Evolutionary conservation across 2,113 vertebrate species (phyloP).

Genomic region (Phocoena phocoena): DNA sequence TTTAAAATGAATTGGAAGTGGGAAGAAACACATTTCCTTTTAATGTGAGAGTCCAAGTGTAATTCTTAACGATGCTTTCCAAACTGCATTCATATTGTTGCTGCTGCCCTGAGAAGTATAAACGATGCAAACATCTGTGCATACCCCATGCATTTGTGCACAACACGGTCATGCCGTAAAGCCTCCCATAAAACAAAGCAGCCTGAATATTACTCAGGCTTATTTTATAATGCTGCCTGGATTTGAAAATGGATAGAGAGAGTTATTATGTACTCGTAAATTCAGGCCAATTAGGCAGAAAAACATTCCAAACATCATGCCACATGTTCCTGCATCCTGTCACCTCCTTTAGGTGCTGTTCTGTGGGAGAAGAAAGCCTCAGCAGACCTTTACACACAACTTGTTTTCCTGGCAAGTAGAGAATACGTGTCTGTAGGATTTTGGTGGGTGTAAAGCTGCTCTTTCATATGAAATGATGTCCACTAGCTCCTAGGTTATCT

Average conservation of each 20-base stretch:
- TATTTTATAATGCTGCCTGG: constrained; percentile 55
- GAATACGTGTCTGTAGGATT: not conserved
- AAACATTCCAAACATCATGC: not conserved
- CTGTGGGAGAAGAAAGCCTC: not conserved
- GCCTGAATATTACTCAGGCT: constrained; percentile 52
- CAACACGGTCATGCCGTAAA: constrained; percentile 38
- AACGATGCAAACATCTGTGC: constrained; percentile 57
- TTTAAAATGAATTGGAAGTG: constrained; percentile 27
- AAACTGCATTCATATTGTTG: constrained; percentile 43
- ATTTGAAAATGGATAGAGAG: constrained; percentile 45
- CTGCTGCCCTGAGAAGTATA: constrained; percentile 30
- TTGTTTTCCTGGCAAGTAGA: not conserved
- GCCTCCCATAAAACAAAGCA: constrained; percentile 71
- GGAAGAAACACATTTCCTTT: constrained; percentile 44
- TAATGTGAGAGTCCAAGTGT: constrained; percentile 11
- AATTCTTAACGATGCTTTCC: constrained; percentile 39
- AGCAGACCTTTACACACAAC: not conserved
- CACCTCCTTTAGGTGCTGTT: not conserved
- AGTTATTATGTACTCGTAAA: constrained; percentile 65
- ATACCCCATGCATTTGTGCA: not conserved
- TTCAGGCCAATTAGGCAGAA: constrained; percentile 67
- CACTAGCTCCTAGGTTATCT: not conserved
- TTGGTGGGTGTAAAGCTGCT: not conserved
- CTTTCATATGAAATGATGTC: not conserved
- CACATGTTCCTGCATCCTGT: not conserved